Percentiles rank a stretch among this genome's conserved stretches.
These are phyloP conservation scores for Puffinus mauretanicus DNA, from an alignment of 2,113 vertebrate genomes.

Conservation along the genomic window DNA sequence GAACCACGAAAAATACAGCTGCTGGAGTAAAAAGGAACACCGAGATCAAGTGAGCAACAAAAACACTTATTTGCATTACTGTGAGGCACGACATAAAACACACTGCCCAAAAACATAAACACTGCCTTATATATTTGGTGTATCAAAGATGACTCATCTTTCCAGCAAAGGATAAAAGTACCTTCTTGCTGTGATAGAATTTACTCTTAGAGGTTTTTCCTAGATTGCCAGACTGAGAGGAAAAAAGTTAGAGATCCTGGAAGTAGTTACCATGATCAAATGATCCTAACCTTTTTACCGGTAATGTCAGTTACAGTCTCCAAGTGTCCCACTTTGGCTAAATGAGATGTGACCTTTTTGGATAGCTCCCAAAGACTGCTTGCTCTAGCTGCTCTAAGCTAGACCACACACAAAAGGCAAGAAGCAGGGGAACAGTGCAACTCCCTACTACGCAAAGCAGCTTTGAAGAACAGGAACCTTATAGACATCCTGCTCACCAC, in stretches of 20 bases:
- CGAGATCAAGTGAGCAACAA: not conserved
- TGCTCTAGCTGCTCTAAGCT: not conserved
- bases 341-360: not conserved
- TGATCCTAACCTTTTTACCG: not conserved
- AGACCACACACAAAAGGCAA: not conserved
- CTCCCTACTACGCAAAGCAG: not conserved
- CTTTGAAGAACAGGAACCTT: not conserved
- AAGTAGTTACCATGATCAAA: not conserved
- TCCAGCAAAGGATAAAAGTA: slow-evolving; percentile 9
- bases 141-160: not conserved
- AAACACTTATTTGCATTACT: not conserved
- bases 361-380: not conserved
- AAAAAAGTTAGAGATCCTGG: not conserved
- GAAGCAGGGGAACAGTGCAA: not conserved
- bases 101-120: not conserved
- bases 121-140: not conserved
- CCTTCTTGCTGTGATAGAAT: not conserved
- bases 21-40: not conserved
- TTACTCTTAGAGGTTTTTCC: not conserved
- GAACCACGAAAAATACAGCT: slow-evolving; percentile 16
- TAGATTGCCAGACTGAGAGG: not conserved
- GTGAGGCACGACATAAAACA: not conserved
- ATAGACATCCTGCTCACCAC: not conserved
- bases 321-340: not conserved
- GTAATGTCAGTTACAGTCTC: not conserved